Evolutionary conservation across 2,113 vertebrate species (phyloP), one percentile per base, ranked within the genome.

Genomic region (Mohoua ochrocephala): DNA sequence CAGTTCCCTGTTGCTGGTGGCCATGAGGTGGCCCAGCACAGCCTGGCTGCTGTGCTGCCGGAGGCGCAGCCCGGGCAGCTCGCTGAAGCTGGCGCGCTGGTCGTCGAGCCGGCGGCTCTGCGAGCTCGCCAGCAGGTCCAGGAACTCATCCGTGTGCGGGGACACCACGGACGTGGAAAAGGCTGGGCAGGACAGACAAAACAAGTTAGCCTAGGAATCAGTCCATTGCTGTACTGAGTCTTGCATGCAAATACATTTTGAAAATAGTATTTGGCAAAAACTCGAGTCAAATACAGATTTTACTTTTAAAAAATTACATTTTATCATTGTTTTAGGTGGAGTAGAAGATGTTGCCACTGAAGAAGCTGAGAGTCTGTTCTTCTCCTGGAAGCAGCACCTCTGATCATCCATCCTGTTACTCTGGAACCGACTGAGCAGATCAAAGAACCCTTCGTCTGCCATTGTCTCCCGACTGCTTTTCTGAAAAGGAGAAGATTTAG

Each of bases 391-490:
- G 73, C 97, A 98, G 81, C 98, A 99, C 65, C 99, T 98, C 93
- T 99, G 99, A 92, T 99, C 99, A 28, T 99, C 99, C 99, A 99
- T 99, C 75, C 99, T 98, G 94, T 98, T 99, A 97, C 99, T 99
- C 95, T 99, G 99, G 98, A 99, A 99, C 45, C 99, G 98, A 86
- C 99, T 99, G 80, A 99, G 97, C 65, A 99, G 97, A 95, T 99
- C 99, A 93, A 99, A 99, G 97, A 99, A 99, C 15, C 99, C 99
- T 94, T 99, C 99, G 9, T 99, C 99, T 85, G 98, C 99, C 52
- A 98, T 63, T 56, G 97, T 94, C 57, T 99, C 99, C 3, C 97
- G 97, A 88, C 97, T 98, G 81, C 92, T 98, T 92, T 98, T 98
- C 99, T 99, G 96, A 82, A 91, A 82, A 89, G 64, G 65, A 96